phyloP scores from a whole-genome alignment of 2,888 invertebrate species.

The Leucophora obtusa region DNA sequence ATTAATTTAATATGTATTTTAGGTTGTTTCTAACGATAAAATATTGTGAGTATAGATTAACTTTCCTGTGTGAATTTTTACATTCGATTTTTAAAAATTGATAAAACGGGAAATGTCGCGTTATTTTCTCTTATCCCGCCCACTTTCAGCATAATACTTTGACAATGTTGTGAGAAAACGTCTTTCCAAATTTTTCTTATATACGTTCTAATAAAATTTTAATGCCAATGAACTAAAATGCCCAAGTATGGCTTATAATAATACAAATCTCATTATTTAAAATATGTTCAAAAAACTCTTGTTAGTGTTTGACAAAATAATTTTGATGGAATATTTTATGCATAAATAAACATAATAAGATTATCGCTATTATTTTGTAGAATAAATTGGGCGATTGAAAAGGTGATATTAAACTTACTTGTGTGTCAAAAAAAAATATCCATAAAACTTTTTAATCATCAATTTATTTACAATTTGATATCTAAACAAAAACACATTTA shows the following conservation, averaged over 20 bases:
- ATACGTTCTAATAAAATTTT: too few species aligned
- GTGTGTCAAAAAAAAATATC: background rate
- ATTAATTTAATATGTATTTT: too few species aligned
- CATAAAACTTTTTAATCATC: constrained; percentile 26
- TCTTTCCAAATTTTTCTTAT: too few species aligned
- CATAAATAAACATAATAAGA: background rate
- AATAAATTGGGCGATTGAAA: background rate
- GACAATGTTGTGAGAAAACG: too few species aligned
- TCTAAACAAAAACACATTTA: constrained; percentile 32
- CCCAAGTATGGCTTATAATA: background rate
- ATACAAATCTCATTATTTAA: background rate
- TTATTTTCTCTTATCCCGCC: too few species aligned
- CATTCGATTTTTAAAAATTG: too few species aligned
- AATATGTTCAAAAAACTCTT: background rate
- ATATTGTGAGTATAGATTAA: too few species aligned
- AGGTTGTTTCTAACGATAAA: too few species aligned
- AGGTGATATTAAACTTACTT: background rate
- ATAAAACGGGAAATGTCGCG: too few species aligned
- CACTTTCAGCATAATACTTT: too few species aligned
- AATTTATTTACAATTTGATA: constrained; percentile 42
- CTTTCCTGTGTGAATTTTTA: too few species aligned
- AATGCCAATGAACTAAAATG: too few species aligned
- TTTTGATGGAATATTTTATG: constrained; percentile 3
- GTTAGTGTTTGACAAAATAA: background rate
- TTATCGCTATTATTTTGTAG: background rate